Percentiles rank a stretch among this genome's conserved stretches.
Evolutionary conservation across 92 coral and sea anemone species (phyloP).

Genomic region (Heliopora coerulea): DNA sequence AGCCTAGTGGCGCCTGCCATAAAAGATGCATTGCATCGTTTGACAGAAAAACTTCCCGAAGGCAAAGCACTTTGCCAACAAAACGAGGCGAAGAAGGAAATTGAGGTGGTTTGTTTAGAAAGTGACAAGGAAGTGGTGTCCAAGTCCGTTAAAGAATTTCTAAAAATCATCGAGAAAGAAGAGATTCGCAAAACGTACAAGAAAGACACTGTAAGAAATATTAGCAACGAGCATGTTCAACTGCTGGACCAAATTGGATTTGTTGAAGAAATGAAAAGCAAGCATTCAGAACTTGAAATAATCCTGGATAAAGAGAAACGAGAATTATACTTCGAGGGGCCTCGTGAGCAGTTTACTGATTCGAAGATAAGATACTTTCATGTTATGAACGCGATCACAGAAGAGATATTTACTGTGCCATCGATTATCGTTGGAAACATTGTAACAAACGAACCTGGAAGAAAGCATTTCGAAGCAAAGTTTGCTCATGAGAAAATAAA

Average conservation of each 20-base stretch:
- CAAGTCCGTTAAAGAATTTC: constrained; percentile 33
- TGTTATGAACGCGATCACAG: constrained; percentile 45
- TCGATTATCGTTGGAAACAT: constrained; percentile 47
- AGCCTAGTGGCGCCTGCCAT: background rate
- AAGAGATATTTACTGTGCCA: constrained; percentile 41
- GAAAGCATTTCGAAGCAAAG: constrained; percentile 53
- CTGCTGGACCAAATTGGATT: constrained; percentile 65
- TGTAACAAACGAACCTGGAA: constrained; percentile 47
- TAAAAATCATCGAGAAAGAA: constrained; percentile 44
- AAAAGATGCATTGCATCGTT: background rate
- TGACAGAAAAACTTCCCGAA: constrained; percentile 38
- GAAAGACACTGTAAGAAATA: constrained; percentile 33
- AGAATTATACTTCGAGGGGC: constrained; percentile 62
- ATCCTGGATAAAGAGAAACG: constrained; percentile 51
- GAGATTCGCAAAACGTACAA: constrained; percentile 57
- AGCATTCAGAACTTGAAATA: constrained; percentile 58
- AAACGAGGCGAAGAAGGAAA: background rate
- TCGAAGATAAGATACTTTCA: constrained; percentile 57
- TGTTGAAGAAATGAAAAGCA: constrained; percentile 46
- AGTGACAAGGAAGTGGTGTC: constrained; percentile 23
- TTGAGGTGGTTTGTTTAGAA: constrained; percentile 48
- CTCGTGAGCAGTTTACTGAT: constrained; percentile 59
- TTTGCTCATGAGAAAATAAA: constrained; percentile 59
- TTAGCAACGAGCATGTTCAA: constrained; percentile 57
- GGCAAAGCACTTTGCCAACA: constrained; percentile 43